Percentiles rank a stretch among this genome's conserved stretches.
These are phyloP conservation scores for Turdus rufiventris DNA, from an alignment of 2,113 vertebrate species.

Conservation along the genomic window DNA sequence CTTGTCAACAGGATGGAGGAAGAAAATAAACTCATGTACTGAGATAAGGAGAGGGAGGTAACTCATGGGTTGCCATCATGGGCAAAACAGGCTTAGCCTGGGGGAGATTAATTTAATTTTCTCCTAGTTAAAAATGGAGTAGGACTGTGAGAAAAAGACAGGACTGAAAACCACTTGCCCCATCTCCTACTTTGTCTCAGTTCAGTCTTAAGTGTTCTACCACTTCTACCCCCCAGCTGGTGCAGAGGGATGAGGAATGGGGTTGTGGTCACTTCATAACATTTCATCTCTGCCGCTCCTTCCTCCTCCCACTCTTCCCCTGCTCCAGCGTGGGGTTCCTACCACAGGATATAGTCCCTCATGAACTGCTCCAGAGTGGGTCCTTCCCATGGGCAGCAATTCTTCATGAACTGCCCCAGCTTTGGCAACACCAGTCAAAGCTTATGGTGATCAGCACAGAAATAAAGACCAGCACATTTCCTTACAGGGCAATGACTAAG, in stretches of 20 bases:
- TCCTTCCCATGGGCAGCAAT: background rate
- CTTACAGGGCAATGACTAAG: background rate
- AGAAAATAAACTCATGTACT: background rate
- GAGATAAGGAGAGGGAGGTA: background rate
- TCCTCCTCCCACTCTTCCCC: background rate
- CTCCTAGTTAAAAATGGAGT: background rate
- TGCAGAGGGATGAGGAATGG: background rate
- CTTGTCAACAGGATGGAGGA: rapidly evolving
- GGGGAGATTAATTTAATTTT: background rate
- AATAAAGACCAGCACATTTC: background rate
- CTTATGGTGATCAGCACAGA: background rate
- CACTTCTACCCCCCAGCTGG: rapidly evolving
- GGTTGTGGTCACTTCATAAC: background rate
- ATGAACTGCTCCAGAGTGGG: background rate
- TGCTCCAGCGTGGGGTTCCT: rapidly evolving
- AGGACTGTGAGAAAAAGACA: background rate
- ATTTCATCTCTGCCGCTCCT: rapidly evolving
- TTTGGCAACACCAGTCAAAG: background rate
- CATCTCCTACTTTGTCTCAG: background rate
- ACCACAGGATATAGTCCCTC: background rate
- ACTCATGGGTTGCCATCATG: background rate
- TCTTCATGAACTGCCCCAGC: background rate
- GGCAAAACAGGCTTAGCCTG: background rate
- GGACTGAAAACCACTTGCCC: background rate
- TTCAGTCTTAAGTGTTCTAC: background rate